A percentile compares a stretch with the other conserved stretches of the same genome.
Conservation (phyloP, 2,113 vertebrate genomes). For the Ageneiosus marmoratus region DNA sequence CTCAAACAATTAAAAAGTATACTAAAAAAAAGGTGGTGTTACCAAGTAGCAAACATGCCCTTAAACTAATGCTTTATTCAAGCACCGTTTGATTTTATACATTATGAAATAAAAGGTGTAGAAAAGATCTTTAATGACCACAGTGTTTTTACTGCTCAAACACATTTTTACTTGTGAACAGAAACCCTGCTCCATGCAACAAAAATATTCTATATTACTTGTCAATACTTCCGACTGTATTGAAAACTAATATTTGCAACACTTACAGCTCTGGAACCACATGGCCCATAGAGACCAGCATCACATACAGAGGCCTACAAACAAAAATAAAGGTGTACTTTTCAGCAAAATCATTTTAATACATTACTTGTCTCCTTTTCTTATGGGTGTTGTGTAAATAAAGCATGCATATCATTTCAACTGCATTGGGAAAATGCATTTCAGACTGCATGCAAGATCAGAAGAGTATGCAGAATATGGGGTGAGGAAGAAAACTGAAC, state of each 20-base stretch:
- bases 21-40: no score
- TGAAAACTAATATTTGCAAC: slow-evolving; percentile 16
- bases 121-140: neutral
- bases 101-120: neutral
- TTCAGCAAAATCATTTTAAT: slow-evolving; percentile 6
- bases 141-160: neutral
- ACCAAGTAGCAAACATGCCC: no score
- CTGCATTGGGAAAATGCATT: neutral
- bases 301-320: slow-evolving; percentile 80
- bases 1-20: no score
- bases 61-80: no score
- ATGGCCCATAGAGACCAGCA: slow-evolving; percentile 77
- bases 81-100: no score
- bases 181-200: neutral
- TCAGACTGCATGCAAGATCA: neutral
- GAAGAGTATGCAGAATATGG: neutral
- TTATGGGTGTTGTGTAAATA: neutral
- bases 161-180: neutral
- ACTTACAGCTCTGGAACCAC: slow-evolving; percentile 85
- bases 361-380: neutral
- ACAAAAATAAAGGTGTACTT: slow-evolving; percentile 52
- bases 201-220: slow-evolving; percentile 16
- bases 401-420: neutral
- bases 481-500: neutral
- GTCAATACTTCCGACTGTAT: neutral